Evolutionary conservation across 2,113 vertebrate species (phyloP).

Genomic region (Marmota monax): DNA sequence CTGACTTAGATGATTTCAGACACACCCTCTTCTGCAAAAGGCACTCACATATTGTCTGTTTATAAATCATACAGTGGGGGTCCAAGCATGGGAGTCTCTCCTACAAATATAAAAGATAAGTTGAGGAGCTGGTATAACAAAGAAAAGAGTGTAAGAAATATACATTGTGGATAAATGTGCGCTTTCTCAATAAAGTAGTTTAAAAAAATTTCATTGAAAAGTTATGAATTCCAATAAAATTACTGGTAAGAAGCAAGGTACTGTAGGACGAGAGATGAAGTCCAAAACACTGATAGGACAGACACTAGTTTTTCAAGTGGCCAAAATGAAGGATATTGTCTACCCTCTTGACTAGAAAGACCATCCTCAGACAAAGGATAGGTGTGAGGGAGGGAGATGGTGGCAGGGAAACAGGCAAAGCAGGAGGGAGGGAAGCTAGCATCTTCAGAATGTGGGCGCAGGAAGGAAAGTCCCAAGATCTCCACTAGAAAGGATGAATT

Average conservation of each 20-base stretch:
- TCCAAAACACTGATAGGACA: conserved; percentile 75
- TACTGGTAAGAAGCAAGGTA: conserved; percentile 86
- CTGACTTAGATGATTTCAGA: conserved; percentile 84
- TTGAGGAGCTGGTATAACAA: conserved; percentile 74
- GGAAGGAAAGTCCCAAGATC: conserved; percentile 57
- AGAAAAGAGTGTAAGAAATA: conserved; percentile 75
- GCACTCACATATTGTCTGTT: conserved; percentile 88
- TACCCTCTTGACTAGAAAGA: conserved; percentile 80
- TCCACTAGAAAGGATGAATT: not conserved
- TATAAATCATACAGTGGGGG: conserved; percentile 83
- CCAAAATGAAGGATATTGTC: conserved; percentile 76
- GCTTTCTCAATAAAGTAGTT: conserved; percentile 58
- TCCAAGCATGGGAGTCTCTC: conserved; percentile 77
- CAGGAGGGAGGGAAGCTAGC: not conserved
- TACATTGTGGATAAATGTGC: conserved; percentile 77
- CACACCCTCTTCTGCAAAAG: conserved; percentile 89
- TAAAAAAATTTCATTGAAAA: conserved; percentile 82
- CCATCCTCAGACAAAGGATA: conserved; percentile 74
- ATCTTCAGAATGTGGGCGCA: conserved; percentile 52
- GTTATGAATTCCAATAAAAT: conserved; percentile 81
- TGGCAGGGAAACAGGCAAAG: not conserved
- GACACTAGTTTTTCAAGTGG: conserved; percentile 80
- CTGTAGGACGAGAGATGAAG: conserved; percentile 72
- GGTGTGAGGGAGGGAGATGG: conserved; percentile 63
- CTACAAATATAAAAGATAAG: conserved; percentile 86